Evolutionary conservation across 2,113 vertebrate genomes (phyloP), one percentile per base, ranked within the genome.

Genomic region (Odocoileus virginianus): DNA sequence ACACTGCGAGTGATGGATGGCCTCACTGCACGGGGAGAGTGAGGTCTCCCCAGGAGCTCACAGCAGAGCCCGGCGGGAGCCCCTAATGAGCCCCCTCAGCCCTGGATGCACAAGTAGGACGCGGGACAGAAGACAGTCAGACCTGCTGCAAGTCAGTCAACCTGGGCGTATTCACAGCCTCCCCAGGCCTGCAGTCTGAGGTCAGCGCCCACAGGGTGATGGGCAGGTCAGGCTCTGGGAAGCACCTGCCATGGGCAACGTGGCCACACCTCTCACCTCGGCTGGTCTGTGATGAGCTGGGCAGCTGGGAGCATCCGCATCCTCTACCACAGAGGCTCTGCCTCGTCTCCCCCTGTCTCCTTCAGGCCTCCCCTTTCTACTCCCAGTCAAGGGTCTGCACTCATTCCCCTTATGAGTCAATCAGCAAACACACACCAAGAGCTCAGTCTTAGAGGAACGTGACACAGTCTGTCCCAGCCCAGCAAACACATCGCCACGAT

Each of bases 111-210:
- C 15, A 16, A 36, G 15, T 1, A 74, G 52, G 12, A 57, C 45
- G 14, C 55, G 52, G 47, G 19, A 71, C 7, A 40, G 54, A 9
- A 23, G 33, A 47, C 23, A 27, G 81, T 6, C 52, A 71, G 84
- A 21, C 17, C 23, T 40, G 43, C 30, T 78, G 14, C 28, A 25
- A n/a, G 28, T 15, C 33, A 33, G 57, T 58, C 87, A 21, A 25
- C 50, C 28, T 15, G 9, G 36, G 13, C 21, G 4, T 4, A 3
- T 13, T 19, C 25, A 74, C 21, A 43, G 1, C 50, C 36, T 55
- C 60, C n/a, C 16, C 0, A 0, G 40, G 6, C 21, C 64, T 30
- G 11, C 6, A 10, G 14, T 4, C 6, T 43, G 50, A 40, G 47
- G 17, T 47, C 0, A 0, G 28, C 6, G 11, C 19, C 61, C 28